Evolutionary conservation across 2,113 vertebrate species (phyloP).

Genomic region (Hipposideros armiger): DNA sequence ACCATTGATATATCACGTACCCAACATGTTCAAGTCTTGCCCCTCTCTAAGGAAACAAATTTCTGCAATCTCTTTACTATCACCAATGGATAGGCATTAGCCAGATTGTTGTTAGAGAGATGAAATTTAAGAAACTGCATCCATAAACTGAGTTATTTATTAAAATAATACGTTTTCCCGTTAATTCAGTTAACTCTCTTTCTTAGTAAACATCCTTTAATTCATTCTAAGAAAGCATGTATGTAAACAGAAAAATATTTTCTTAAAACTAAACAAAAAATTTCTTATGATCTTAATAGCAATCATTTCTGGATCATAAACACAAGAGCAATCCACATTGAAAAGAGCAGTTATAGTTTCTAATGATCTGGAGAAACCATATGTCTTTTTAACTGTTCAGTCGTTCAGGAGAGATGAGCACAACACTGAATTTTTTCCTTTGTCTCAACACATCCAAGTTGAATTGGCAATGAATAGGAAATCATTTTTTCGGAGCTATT

Average conservation of each 20-base stretch:
- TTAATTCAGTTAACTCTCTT: slow-evolving; percentile 22
- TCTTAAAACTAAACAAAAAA: slow-evolving; percentile 21
- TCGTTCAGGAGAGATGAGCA: slow-evolving; percentile 58
- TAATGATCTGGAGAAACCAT: slow-evolving; percentile 55
- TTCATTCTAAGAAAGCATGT: not conserved
- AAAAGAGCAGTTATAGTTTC: slow-evolving; percentile 30
- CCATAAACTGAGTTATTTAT: not conserved
- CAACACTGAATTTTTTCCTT: slow-evolving; percentile 69
- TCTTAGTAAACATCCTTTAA: not conserved
- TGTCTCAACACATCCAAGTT: slow-evolving; percentile 69
- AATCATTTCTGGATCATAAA: slow-evolving; percentile 47
- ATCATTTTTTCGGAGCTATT: slow-evolving; percentile 63
- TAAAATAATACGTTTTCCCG: slow-evolving; percentile 7
- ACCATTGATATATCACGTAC: not conserved
- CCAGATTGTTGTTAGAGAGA: not conserved
- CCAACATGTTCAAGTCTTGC: not conserved
- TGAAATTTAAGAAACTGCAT: slow-evolving; percentile 22
- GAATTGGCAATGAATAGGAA: slow-evolving; percentile 72
- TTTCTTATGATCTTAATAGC: slow-evolving; percentile 43
- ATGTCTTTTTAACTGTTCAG: slow-evolving; percentile 67
- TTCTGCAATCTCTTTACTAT: not conserved
- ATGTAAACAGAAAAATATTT: not conserved
- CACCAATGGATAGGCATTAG: not conserved
- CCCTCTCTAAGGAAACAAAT: not conserved
- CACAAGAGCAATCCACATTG: not conserved